These are phyloP conservation scores for Thereuonema tuberculata DNA, from an alignment of 1,140 invertebrate species.

Conservation along the genomic window DNA sequence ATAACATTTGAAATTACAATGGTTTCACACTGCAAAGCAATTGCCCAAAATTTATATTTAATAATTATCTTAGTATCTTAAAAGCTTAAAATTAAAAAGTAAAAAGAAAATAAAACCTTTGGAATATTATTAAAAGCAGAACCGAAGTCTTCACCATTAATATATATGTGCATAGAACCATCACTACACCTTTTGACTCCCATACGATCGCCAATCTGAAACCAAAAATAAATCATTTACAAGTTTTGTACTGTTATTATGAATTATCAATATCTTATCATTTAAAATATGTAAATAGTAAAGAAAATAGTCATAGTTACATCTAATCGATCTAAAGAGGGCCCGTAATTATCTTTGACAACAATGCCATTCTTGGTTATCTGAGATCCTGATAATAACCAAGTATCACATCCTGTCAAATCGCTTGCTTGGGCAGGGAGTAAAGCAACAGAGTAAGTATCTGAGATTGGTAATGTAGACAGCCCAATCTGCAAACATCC, in stretches of 20 bases:
- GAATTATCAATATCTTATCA: too few relatives aligned
- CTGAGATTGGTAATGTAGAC: conserved; percentile 49
- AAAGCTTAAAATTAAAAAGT: too few relatives aligned
- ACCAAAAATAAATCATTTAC: conserved; percentile 10
- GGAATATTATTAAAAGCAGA: conserved; percentile 60
- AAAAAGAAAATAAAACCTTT: too few relatives aligned
- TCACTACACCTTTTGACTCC: conserved; percentile 38
- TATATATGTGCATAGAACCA: conserved; percentile 39
- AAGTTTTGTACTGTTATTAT: too few relatives aligned
- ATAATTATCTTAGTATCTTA: too few relatives aligned
- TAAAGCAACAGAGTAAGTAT: conserved; percentile 41
- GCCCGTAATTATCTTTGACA: conserved; percentile 33
- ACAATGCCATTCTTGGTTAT: conserved; percentile 26
- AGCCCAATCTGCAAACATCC: conserved; percentile 63
- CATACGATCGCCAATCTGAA: conserved; percentile 45
- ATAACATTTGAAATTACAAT: too few relatives aligned
- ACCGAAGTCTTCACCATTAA: conserved; percentile 75
- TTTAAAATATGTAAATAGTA: too few relatives aligned
- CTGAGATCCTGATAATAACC: conserved; percentile 31
- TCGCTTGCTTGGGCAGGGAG: conserved; percentile 37
- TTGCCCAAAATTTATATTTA: too few relatives aligned
- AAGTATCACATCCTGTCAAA: conserved; percentile 31
- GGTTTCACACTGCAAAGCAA: too few relatives aligned
- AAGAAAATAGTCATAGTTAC: too few relatives aligned
- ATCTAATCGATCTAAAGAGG: conserved; percentile 28